Evolutionary conservation across 2,888 invertebrate genomes (phyloP).

Genomic region (Prosopocoilus inquinatus): DNA sequence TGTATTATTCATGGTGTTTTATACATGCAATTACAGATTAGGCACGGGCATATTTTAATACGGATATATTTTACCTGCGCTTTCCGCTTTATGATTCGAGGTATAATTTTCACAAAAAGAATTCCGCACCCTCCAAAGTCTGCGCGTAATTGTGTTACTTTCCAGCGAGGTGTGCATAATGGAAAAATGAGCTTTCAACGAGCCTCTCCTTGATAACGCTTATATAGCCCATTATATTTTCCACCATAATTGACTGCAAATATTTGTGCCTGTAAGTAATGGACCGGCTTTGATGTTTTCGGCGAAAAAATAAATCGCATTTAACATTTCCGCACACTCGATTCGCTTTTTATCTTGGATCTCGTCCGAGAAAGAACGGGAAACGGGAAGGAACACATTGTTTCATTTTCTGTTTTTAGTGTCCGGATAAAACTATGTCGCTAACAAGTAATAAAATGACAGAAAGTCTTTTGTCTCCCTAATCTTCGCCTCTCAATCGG

Average conservation of each 20-base stretch:
- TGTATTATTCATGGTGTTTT: too few relatives aligned
- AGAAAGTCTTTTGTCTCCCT: conserved; percentile 14
- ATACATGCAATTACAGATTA: too few relatives aligned
- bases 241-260: not conserved
- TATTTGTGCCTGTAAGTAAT: not conserved
- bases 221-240: not conserved
- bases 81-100: too few relatives aligned
- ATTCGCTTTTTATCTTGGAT: too few relatives aligned
- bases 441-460: conserved; percentile 16
- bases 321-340: too few relatives aligned
- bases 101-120: too few relatives aligned
- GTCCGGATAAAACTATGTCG: not conserved
- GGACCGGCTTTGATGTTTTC: too few relatives aligned
- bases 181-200: not conserved
- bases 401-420: not conserved
- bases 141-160: not conserved
- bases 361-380: too few relatives aligned
- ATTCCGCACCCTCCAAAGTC: not conserved
- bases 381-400: not conserved
- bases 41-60: too few relatives aligned
- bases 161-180: not conserved
- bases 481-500: conserved; percentile 17
- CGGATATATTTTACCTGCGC: too few relatives aligned
- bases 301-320: too few relatives aligned
- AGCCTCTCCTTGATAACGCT: not conserved